These are phyloP conservation scores for Xyliphius kryptos DNA, from an alignment of 2,113 vertebrate species.

Conservation along the genomic window DNA sequence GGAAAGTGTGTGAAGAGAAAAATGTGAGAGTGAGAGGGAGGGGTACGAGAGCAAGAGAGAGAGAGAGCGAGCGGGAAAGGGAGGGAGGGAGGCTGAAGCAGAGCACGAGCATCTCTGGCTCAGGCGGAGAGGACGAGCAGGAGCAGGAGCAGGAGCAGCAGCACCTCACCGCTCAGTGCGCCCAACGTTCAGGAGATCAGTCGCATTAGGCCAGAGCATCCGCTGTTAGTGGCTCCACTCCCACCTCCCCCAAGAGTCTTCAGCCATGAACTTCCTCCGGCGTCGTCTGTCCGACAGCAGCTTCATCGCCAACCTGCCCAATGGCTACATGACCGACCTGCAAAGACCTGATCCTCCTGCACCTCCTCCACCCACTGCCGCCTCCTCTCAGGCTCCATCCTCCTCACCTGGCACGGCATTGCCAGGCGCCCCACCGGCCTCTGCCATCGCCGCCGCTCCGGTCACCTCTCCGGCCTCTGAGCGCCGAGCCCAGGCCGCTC, in stretches of 20 bases:
- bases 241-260: conserved; percentile 22
- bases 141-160: conserved; percentile 13
- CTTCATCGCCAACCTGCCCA: conserved; percentile 95
- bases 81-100: conserved; percentile 41
- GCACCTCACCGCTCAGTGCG: conserved; percentile 13
- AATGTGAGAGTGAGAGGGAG: conserved; percentile 21
- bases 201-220: neutral
- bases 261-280: conserved; percentile 92
- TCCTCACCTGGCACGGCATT: conserved; percentile 55
- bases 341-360: conserved; percentile 70
- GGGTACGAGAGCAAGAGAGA: conserved; percentile 1
- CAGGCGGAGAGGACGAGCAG: conserved; percentile 31
- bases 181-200: conserved; percentile 17
- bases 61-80: conserved; percentile 15
- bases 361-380: conserved; percentile 56
- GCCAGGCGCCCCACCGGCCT: conserved; percentile 18
- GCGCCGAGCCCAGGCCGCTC: conserved; percentile 45
- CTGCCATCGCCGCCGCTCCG: conserved; percentile 58
- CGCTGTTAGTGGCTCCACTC: neutral
- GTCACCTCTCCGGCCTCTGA: conserved; percentile 61
- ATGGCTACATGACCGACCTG: conserved; percentile 93
- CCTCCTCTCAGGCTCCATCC: conserved; percentile 44
- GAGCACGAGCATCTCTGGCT: conserved; percentile 57
- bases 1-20: conserved; percentile 34
- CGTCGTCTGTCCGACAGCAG: conserved; percentile 94